Conservation (phyloP, 2,113 vertebrate species). For the Ardeotis arabs region DNA sequence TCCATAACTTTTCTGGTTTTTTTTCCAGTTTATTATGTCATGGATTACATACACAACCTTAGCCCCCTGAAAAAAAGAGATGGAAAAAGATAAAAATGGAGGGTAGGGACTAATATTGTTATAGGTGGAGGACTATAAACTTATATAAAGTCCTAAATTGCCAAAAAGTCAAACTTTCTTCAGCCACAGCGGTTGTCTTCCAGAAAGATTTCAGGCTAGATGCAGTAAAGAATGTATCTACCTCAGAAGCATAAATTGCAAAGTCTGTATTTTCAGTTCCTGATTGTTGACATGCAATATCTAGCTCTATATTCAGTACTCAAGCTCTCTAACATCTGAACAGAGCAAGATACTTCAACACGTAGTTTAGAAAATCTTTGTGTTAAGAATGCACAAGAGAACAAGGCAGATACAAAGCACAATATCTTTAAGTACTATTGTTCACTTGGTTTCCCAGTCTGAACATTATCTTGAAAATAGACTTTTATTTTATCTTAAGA, state of each 20-base stretch:
- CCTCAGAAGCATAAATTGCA: not conserved
- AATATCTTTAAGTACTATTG: not conserved
- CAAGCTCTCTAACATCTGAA: not conserved
- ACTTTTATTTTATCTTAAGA: not conserved
- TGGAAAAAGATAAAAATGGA: not conserved
- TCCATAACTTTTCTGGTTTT: not conserved
- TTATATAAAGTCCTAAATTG: not conserved
- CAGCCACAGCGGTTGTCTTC: not conserved
- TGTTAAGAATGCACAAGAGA: not conserved
- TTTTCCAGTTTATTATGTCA: not conserved
- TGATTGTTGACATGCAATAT: not conserved
- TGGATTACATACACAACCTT: not conserved
- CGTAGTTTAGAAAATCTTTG: not conserved
- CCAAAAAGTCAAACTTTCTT: not conserved
- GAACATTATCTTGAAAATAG: not conserved
- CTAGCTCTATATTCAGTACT: not conserved
- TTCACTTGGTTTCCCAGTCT: not conserved
- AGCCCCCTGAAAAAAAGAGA: accelerated
- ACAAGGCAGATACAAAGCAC: not conserved
- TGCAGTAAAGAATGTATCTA: not conserved
- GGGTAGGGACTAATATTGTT: not conserved
- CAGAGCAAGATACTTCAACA: not conserved
- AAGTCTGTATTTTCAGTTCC: not conserved
- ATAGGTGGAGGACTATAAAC: not conserved
- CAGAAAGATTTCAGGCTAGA: not conserved